Evolutionary conservation across 1,140 invertebrate species (phyloP), one percentile per base, ranked within the genome.

Genomic region (Cataglyphis hispanica): DNA sequence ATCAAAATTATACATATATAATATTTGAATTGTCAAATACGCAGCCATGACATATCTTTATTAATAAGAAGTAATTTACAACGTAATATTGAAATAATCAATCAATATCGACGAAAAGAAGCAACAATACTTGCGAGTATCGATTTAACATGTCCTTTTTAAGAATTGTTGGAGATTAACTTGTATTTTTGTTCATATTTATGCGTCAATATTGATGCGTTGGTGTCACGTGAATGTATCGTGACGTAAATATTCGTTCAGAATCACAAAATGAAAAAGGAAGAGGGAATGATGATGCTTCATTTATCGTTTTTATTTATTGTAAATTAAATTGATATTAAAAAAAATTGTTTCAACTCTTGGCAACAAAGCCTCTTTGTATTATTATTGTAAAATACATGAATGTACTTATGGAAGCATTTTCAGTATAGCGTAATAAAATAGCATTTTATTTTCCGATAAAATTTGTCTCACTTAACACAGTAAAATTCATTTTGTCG

Each of bases 251-350:
- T 61, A 63, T 72, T 70, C 8, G 50, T 53, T 60, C 5, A 60
- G 7, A 77, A 34, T 34, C 63, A 43, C 22, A 75, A 58, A 75
- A n/a, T 56, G 70, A 74, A n/a, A 74, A 74, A 56, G 8, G 27
- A 16, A 37, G 5, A 75, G 22, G 60, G 6, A 19, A 6, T 1
- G 6, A 34, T 72, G 2, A 50, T 19, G 11, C 34, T 75, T 61
- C n/a, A 74, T 74, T 25, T 75, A 61, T 75, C 5, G 16, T 13
- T 27, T 60, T 70, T 50, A 74, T 34, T 58, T 75, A 58, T 58
- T 58, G 22, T 16, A 19, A 58, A 74, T 22, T 37, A 37, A 25
- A 37, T 16, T 58, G 34, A 22, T 16, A 50, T 61, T 58, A 11
- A 58, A 13, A 58, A 13, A 40, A 75, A 75, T 75, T 25, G 3